Conservation (phyloP, 2,113 vertebrate genomes). For the Rissa tridactyla region DNA sequence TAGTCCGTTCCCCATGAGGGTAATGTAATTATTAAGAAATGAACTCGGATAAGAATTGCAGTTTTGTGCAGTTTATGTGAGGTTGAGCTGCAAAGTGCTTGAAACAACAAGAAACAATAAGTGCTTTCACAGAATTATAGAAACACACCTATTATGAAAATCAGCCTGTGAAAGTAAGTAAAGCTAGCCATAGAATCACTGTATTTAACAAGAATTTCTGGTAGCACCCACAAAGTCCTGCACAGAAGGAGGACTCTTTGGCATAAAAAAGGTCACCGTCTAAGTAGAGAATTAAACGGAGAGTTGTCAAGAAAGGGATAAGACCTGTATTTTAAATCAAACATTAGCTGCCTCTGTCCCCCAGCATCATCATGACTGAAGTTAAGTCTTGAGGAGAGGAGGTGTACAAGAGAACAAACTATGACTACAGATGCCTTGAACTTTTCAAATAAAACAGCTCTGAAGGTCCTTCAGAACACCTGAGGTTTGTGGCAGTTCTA, state of each 20-base stretch:
- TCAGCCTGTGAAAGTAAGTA: background rate
- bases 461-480: background rate
- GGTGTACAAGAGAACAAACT: background rate
- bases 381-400: background rate
- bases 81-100: background rate
- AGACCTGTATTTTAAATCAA: background rate
- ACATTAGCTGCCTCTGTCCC: background rate
- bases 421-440: background rate
- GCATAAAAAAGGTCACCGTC: background rate
- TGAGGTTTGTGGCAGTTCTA: background rate
- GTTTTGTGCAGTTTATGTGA: background rate
- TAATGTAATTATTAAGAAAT: background rate
- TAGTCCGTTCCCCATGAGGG: background rate
- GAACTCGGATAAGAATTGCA: background rate
- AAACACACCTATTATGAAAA: background rate
- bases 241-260: background rate
- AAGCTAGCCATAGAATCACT: background rate
- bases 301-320: background rate
- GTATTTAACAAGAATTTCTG: background rate
- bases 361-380: background rate
- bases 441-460: background rate
- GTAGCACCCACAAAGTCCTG: background rate
- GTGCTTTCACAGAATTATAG: background rate
- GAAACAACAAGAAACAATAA: background rate
- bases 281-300: background rate